Evolutionary conservation across 2,113 vertebrate species (phyloP), one percentile per base, ranked within the genome.

Genomic region (Sinocyclocheilus anophthalmus): DNA sequence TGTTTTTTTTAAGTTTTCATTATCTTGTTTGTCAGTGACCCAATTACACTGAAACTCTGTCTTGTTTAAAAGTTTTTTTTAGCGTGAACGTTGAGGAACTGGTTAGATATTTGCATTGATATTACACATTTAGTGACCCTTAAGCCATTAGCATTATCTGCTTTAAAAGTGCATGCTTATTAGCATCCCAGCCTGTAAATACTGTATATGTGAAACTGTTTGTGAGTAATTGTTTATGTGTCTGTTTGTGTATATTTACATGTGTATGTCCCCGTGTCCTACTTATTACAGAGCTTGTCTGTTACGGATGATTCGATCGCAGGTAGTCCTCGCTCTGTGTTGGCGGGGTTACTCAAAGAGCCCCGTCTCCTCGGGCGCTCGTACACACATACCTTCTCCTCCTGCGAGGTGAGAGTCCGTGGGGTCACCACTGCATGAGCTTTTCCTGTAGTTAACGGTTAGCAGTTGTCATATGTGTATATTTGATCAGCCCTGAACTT

Each of bases 361-460:
- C 94, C 94, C 93, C 95, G 94, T 90, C 95, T 96, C 85, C 95
- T 95, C 93, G 96, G 95, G 92, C 94, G 95, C 92, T 96, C 96
- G 91, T 94, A 95, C 92, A 95, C 93, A 94, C 95, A 95, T 91
- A 95, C 95, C 93, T 97, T 97, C 94, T 97, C 96, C 88, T 97
- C 97, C 91, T 94, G 95, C 87, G 96, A 97, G 97, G 96, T 97
- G 95, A 97, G 96, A 83, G 89, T 88, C 69, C 90, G 65, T 81
- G 11, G 79, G 53, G 82, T 81, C 77, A 42, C 81, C 53, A 63
- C 33, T 65, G 81, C 79, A 72, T 87, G 13, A 70, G 50, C 45
- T 63, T 12, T 75, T 5, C 26, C 18, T 42, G 42, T 75, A 33
- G 53, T 72, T 57, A 16, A n/a, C 33, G 7, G 14, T 53, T 53